Evolutionary conservation across 2,888 invertebrate genomes (phyloP).

Genomic region (Drosophila mimetica): DNA sequence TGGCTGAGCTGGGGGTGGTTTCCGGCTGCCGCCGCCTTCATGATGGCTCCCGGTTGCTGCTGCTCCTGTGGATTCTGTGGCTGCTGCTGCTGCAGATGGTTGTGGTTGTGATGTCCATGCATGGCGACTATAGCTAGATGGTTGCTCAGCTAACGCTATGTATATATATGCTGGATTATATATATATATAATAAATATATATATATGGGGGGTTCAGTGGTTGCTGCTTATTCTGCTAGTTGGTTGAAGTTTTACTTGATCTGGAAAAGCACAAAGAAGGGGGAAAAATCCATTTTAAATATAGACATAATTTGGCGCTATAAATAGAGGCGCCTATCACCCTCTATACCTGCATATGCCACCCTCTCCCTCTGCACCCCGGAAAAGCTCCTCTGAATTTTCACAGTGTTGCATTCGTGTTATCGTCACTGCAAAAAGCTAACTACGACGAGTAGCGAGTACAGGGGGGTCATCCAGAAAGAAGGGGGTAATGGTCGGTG

Average conservation of each 20-base stretch:
- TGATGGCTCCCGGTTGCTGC: slow-evolving; percentile 48
- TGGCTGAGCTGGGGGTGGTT: slow-evolving; percentile 27
- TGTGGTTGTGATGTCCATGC: slow-evolving; percentile 70
- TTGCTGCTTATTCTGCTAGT: slow-evolving; percentile 57
- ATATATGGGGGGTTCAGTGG: slow-evolving; percentile 38
- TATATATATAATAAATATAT: slow-evolving; percentile 10
- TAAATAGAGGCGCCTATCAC: slow-evolving; percentile 41
- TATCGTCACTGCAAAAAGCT: slow-evolving; percentile 49
- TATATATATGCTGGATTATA: slow-evolving; percentile 23
- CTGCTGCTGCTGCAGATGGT: slow-evolving; percentile 44
- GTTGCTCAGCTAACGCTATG: slow-evolving; percentile 35
- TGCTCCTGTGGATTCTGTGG: slow-evolving; percentile 37
- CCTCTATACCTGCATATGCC: neutral
- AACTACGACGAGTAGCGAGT: slow-evolving; percentile 48
- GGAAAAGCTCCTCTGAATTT: slow-evolving; percentile 33
- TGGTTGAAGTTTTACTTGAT: slow-evolving; percentile 64
- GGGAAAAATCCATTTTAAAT: slow-evolving; percentile 8
- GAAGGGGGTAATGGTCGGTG: slow-evolving; percentile 5
- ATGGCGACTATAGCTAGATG: slow-evolving; percentile 55
- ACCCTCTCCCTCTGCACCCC: slow-evolving; percentile 27
- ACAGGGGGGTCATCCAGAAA: neutral
- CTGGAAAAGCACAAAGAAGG: slow-evolving; percentile 48
- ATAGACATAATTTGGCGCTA: slow-evolving; percentile 36
- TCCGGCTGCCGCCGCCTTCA: slow-evolving; percentile 56
- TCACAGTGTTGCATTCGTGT: slow-evolving; percentile 63